phyloP scores from a whole-genome alignment of 2,797 vertebrate genomes.

The Staurois parvus region DNA sequence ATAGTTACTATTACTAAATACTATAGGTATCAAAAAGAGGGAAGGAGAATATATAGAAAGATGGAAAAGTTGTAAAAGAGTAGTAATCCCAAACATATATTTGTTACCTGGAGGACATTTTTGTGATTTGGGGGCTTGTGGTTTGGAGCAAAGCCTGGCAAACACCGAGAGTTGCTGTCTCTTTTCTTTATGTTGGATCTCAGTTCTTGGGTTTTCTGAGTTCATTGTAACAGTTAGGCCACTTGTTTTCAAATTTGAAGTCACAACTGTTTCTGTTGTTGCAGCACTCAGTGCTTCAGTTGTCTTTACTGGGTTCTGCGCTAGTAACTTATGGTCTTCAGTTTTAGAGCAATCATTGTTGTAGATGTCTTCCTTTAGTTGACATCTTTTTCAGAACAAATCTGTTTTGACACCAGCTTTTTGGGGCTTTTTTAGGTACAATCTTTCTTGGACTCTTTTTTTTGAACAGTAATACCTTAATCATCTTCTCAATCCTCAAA shows the following conservation, averaged over 20 bases:
- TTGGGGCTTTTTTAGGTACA: not conserved
- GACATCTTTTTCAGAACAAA: not conserved
- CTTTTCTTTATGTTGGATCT: not conserved
- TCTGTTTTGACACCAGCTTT: not conserved
- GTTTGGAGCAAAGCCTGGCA: slow-evolving; percentile 67
- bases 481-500: slow-evolving; percentile 39
- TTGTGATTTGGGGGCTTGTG: fast-evolving
- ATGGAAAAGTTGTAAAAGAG: too few relatives aligned
- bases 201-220: not conserved
- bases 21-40: too few relatives aligned
- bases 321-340: not conserved
- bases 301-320: not conserved
- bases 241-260: not conserved
- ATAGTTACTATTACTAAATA: too few relatives aligned
- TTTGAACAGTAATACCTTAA: not conserved
- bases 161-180: slow-evolving; percentile 64
- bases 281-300: not conserved
- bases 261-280: not conserved
- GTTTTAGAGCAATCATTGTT: slow-evolving; percentile 2
- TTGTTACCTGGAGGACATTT: slow-evolving; percentile 17
- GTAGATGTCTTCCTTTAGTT: not conserved
- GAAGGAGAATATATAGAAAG: too few relatives aligned
- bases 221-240: not conserved
- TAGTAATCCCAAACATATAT: too few relatives aligned
- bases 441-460: not conserved